Conservation (phyloP, 2,888 invertebrate genomes). For the Ophion ellenae region DNA sequence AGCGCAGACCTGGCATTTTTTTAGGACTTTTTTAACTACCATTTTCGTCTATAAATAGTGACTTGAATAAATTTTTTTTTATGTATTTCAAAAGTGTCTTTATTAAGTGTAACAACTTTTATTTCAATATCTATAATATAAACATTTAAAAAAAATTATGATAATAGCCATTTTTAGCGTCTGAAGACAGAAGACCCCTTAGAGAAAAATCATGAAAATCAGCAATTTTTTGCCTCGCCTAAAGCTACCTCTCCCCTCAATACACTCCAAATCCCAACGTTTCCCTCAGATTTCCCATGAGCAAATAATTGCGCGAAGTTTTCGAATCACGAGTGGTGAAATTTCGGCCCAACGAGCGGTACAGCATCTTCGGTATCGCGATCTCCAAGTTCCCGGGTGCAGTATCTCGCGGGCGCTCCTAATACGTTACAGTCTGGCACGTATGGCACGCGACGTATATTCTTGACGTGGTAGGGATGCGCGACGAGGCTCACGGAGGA, state of each 20-base stretch:
- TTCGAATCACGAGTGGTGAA: neutral
- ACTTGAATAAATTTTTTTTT: too few species aligned
- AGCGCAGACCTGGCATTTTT: too few species aligned
- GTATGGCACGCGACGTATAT: conserved; percentile 67
- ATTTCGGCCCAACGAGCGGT: conserved; percentile 2
- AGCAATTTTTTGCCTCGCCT: too few species aligned
- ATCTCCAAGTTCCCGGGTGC: conserved; percentile 19
- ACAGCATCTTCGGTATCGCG: conserved; percentile 43
- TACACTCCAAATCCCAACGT: neutral
- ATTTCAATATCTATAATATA: too few species aligned
- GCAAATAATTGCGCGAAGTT: neutral
- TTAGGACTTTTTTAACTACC: too few species aligned
- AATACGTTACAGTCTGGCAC: conserved; percentile 57
- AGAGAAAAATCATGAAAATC: too few species aligned
- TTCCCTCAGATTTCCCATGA: neutral
- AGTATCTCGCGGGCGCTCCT: conserved; percentile 1
- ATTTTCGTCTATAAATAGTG: too few species aligned
- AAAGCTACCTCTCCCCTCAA: neutral
- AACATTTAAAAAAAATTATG: too few species aligned
- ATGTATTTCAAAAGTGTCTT: too few species aligned
- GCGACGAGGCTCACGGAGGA: conserved; percentile 37
- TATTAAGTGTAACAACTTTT: too few species aligned
- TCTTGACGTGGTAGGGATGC: conserved; percentile 41
- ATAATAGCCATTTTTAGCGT: too few species aligned
- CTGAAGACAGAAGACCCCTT: too few species aligned